These are phyloP conservation scores for Cherax quadricarinatus DNA, from an alignment of 1,140 invertebrate genomes.

Conservation along the genomic window DNA sequence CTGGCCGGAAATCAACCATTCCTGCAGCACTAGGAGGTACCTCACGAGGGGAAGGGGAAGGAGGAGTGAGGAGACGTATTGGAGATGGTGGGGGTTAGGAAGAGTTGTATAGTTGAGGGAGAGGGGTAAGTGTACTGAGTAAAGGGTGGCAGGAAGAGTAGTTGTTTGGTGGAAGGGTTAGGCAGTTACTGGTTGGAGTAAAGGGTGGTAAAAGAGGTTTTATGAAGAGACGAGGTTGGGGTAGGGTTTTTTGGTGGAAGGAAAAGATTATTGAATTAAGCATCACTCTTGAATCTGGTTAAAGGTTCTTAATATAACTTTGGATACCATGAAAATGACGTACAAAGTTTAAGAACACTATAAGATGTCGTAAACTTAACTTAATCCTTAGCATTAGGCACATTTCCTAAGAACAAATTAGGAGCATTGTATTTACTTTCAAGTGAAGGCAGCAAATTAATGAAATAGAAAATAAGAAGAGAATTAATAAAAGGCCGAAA, in stretches of 20 bases:
- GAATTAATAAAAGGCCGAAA: too few species aligned
- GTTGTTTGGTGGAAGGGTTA: too few species aligned
- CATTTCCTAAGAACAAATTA: too few species aligned
- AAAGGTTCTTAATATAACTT: too few species aligned
- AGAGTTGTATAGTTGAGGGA: background rate
- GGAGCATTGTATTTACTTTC: too few species aligned
- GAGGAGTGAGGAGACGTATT: background rate
- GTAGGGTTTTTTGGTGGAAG: background rate
- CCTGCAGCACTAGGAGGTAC: slow-evolving; percentile 27
- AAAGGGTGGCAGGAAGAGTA: background rate
- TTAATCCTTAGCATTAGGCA: too few species aligned
- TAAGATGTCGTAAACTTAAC: too few species aligned
- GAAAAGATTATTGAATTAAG: background rate
- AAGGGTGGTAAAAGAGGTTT: background rate
- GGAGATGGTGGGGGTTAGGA: background rate
- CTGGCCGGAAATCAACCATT: slow-evolving; percentile 57
- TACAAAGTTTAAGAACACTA: too few species aligned
- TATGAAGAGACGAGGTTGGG: background rate
- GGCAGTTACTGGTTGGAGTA: background rate
- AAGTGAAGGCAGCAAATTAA: too few species aligned
- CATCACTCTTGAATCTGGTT: too few species aligned
- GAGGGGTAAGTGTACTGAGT: background rate
- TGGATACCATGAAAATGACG: too few species aligned
- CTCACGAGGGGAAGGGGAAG: background rate
- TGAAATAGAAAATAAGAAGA: too few species aligned